Percentiles rank a stretch among this genome's conserved stretches.
phyloP scores from a whole-genome alignment of 64 coral and sea anemone genomes.

The Acropora yongei region DNA sequence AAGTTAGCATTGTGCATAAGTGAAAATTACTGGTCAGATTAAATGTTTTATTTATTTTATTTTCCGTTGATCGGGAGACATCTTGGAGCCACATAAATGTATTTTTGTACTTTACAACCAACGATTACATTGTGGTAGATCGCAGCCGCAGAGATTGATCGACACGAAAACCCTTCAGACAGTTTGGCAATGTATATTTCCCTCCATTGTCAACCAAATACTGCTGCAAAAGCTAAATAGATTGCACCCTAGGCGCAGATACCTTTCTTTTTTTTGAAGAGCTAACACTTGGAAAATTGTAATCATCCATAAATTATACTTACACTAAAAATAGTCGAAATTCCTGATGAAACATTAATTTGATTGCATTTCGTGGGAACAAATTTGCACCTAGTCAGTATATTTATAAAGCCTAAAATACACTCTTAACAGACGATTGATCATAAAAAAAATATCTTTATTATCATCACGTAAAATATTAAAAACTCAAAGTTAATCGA shows the following conservation, averaged over 20 bases:
- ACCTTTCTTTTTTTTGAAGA: neutral
- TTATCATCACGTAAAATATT: too few species aligned
- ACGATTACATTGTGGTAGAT: neutral
- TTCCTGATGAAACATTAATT: neutral
- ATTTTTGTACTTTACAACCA: neutral
- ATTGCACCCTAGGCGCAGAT: neutral
- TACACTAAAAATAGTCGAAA: constrained; percentile 18
- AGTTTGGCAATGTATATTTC: neutral
- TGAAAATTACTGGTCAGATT: constrained; percentile 17
- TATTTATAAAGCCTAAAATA: neutral
- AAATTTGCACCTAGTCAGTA: neutral
- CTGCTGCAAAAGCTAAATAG: too few species aligned
- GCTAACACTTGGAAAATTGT: neutral
- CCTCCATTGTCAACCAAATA: neutral
- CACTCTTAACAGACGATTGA: neutral
- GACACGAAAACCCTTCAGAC: neutral
- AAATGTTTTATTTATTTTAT: constrained; percentile 25
- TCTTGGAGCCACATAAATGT: neutral
- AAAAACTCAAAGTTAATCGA: too few species aligned
- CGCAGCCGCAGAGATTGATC: neutral
- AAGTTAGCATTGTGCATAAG: neutral
- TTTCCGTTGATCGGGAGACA: constrained; percentile 10
- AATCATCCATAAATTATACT: constrained; percentile 34
- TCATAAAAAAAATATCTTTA: neutral
- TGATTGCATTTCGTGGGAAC: neutral